phyloP scores from a whole-genome alignment of 2,113 vertebrate genomes.

The Atrichornis clamosus region DNA sequence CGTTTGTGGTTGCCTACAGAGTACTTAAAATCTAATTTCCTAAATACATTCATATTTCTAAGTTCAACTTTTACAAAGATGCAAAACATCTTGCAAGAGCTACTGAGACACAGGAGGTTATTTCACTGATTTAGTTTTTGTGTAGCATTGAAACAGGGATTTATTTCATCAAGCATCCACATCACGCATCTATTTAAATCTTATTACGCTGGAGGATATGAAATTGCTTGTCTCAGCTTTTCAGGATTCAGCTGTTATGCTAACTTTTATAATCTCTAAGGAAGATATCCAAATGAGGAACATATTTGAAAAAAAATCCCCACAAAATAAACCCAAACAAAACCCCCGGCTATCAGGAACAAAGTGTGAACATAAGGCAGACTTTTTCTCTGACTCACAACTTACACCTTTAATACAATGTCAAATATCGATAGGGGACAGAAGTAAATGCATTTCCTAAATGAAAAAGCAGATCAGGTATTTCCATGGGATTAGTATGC shows the following conservation, averaged over 20 bases:
- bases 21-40: not conserved
- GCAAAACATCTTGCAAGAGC: not conserved
- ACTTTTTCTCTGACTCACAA: not conserved
- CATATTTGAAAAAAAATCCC: not conserved
- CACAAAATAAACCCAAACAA: not conserved
- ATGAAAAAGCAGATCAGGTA: not conserved
- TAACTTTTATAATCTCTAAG: not conserved
- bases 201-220: not conserved
- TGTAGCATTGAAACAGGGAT: not conserved
- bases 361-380: not conserved
- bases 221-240: not conserved
- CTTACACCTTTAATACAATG: not conserved
- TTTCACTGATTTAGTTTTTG: not conserved
- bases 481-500: not conserved
- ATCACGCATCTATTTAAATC: not conserved
- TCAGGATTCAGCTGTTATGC: not conserved
- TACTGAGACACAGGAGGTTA: not conserved
- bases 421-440: not conserved
- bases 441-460: not conserved
- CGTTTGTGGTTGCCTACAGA: not conserved
- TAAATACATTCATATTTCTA: not conserved
- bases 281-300: not conserved
- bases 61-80: not conserved
- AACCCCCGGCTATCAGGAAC: rapidly evolving
- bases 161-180: not conserved